Percentiles rank a stretch among this genome's conserved stretches.
phyloP scores from a whole-genome alignment of 2,113 vertebrate genomes.

The Apeltes quadracus region DNA sequence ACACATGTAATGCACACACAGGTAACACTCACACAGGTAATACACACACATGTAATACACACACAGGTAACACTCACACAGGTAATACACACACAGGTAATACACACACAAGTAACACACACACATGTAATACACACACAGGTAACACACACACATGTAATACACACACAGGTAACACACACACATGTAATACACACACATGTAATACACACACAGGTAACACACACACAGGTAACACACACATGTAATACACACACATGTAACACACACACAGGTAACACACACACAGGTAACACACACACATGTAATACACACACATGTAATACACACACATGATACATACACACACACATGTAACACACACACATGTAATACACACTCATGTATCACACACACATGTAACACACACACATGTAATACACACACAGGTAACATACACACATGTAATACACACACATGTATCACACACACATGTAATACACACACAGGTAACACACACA shows the following conservation, averaged over 20 bases:
- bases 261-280: neutral
- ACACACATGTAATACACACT: neutral
- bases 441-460: slow-evolving; percentile 23
- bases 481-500: neutral
- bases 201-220: neutral
- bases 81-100: neutral
- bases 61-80: slow-evolving; percentile 35
- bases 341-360: slow-evolving; percentile 7
- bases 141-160: neutral
- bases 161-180: neutral
- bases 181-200: neutral
- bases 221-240: neutral
- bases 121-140: neutral
- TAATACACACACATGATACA: neutral
- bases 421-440: slow-evolving; percentile 31
- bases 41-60: no score
- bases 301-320: neutral
- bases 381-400: neutral
- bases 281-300: neutral
- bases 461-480: no score
- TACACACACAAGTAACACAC: neutral
- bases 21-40: slow-evolving; percentile 29
- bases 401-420: neutral
- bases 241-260: neutral
- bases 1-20: neutral